phyloP scores from a whole-genome alignment of 2,113 vertebrate genomes.

The Illadopsis cleaveri region DNA sequence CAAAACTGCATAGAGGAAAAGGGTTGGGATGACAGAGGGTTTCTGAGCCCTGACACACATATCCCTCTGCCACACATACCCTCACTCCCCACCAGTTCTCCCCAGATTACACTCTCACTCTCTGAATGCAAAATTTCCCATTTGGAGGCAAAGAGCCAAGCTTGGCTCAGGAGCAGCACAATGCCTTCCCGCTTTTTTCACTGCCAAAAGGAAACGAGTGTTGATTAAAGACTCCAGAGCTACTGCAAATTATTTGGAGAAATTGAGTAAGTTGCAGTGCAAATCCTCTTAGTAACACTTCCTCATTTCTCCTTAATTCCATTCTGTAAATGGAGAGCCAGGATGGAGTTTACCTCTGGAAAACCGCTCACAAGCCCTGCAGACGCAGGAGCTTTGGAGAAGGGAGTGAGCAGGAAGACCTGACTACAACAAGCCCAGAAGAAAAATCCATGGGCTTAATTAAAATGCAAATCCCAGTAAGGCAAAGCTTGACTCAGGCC shows the following conservation, averaged over 20 bases:
- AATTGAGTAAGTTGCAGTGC: constrained; percentile 15
- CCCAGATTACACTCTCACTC: not conserved
- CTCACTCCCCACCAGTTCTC: not conserved
- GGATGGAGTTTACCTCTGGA: not conserved
- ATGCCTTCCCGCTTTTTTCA: not conserved
- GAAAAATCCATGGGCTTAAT: not conserved
- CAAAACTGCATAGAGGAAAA: not conserved
- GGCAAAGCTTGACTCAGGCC: not conserved
- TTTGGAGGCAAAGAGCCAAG: not conserved
- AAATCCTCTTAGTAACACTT: constrained; percentile 57
- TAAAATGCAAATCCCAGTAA: not conserved
- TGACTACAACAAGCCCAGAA: not conserved
- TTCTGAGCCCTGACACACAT: not conserved
- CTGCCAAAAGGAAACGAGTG: constrained; percentile 43
- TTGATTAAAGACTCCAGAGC: constrained; percentile 41
- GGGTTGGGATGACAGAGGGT: not conserved
- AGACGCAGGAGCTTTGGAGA: not conserved
- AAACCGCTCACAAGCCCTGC: not conserved
- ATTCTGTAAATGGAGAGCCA: constrained; percentile 41
- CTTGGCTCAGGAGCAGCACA: not conserved
- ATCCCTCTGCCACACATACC: not conserved
- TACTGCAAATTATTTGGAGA: constrained; percentile 41
- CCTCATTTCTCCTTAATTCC: constrained; percentile 48
- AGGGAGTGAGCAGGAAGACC: not conserved
- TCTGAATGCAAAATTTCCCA: not conserved